Evolutionary conservation across 2,888 invertebrate species (phyloP).

Genomic region (Drosophila leonis): DNA sequence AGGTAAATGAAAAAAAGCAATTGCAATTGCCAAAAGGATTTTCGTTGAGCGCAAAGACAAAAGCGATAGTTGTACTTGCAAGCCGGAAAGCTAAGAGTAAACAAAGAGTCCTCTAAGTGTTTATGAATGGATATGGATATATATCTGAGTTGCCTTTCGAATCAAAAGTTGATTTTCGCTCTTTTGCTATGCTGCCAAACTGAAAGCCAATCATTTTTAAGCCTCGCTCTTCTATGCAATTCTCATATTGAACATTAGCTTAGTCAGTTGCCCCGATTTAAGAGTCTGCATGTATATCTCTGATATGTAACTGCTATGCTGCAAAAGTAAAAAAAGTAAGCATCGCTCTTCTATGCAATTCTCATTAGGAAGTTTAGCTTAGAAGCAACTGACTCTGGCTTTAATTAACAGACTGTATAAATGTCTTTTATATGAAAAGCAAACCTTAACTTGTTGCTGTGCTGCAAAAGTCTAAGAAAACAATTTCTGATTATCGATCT

Average conservation of each 20-base stretch:
- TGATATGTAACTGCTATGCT: background rate
- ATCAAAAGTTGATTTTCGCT: background rate
- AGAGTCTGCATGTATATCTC: background rate
- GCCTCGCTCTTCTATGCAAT: background rate
- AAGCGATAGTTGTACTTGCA: conserved; percentile 6
- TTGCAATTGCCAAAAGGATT: conserved; percentile 55
- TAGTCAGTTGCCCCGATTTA: no score
- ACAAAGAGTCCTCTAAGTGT: background rate
- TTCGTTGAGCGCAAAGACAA: background rate
- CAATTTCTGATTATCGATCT: no score
- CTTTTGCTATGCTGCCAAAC: background rate
- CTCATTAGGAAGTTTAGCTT: no score
- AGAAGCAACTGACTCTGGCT: no score
- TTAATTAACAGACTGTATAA: no score
- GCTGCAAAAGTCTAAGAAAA: no score
- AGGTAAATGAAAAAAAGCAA: conserved; percentile 50
- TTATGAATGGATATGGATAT: background rate
- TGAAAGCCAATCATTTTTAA: no score
- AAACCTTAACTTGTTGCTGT: no score
- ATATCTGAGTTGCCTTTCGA: background rate
- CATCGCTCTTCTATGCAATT: background rate
- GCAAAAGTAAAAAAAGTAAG: background rate
- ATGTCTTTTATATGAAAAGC: no score
- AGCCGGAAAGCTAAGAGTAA: background rate
- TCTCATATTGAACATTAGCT: background rate